Percentiles rank a stretch among this genome's conserved stretches.
Evolutionary conservation across 2,888 invertebrate genomes (phyloP).

Genomic region (Hydrotaea cyrtoneurina): DNA sequence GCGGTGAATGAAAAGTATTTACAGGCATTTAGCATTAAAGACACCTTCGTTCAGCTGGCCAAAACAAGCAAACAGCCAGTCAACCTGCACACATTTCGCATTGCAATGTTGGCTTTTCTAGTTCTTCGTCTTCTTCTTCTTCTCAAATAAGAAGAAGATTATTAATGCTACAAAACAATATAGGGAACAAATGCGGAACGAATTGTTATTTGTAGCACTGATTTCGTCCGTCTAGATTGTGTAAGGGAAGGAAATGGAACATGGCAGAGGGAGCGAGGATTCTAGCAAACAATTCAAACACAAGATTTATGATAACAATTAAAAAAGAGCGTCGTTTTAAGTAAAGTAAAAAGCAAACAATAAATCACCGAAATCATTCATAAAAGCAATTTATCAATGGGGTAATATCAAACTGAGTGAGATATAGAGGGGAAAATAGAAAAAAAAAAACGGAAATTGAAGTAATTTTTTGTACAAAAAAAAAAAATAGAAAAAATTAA

Average conservation of each 20-base stretch:
- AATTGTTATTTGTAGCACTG: conserved; percentile 30
- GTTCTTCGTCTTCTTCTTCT: neutral
- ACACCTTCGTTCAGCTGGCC: neutral
- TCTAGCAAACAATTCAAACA: neutral
- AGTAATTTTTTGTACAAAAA: neutral
- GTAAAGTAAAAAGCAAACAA: conserved; percentile 4
- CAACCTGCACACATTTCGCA: neutral
- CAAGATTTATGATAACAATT: conserved; percentile 33
- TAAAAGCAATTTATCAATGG: conserved; percentile 33
- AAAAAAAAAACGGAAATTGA: neutral
- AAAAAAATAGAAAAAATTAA: neutral
- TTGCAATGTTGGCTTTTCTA: neutral
- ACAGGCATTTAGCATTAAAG: neutral
- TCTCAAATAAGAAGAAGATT: neutral
- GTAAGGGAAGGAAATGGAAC: neutral
- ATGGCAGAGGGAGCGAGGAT: neutral
- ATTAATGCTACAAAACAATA: conserved; percentile 32
- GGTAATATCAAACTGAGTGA: neutral
- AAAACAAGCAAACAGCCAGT: neutral
- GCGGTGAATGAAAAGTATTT: neutral
- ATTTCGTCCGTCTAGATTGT: neutral
- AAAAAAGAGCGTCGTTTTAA: conserved; percentile 10
- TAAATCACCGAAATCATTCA: conserved; percentile 34
- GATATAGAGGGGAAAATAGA: neutral
- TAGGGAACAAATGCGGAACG: conserved; percentile 7